Conservation (phyloP, 2,113 vertebrate genomes). For the Syngnathus scovelli region DNA sequence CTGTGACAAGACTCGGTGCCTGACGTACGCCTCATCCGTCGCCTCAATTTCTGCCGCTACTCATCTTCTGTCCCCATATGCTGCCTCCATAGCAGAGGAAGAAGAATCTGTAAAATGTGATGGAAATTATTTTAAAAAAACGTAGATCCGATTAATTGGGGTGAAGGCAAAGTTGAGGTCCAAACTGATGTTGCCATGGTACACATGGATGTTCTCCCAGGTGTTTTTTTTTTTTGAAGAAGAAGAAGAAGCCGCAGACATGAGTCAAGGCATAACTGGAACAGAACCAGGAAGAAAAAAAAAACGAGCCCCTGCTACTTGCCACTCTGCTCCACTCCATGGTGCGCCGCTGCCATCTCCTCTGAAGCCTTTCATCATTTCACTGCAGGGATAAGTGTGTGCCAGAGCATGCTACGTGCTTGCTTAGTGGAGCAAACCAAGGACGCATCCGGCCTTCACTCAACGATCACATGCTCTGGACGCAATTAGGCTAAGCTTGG, state of each 20-base stretch:
- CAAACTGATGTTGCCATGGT: constrained; percentile 48
- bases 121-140: not conserved
- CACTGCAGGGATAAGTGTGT: constrained; percentile 35
- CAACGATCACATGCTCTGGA: constrained; percentile 2
- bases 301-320: constrained; percentile 27
- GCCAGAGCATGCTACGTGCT: constrained; percentile 30
- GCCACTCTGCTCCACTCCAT: constrained; percentile 25
- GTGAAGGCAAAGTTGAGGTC: constrained; percentile 37
- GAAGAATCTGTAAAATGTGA: constrained; percentile 18
- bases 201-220: constrained; percentile 49
- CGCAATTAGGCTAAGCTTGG: not conserved
- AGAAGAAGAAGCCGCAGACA: constrained; percentile 33
- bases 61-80: constrained; percentile 42
- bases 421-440: constrained; percentile 19
- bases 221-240: constrained; percentile 17
- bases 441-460: constrained; percentile 8
- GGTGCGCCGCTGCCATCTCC: constrained; percentile 26
- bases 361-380: constrained; percentile 55
- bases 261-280: constrained; percentile 35
- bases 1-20: constrained; percentile 49
- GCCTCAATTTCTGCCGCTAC: constrained; percentile 19
- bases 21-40: constrained; percentile 47
- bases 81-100: constrained; percentile 11
- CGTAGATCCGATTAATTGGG: constrained; percentile 30
- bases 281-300: constrained; percentile 44